phyloP scores from a whole-genome alignment of 2,797 vertebrate species.

The Brotogeris chrysoptera region DNA sequence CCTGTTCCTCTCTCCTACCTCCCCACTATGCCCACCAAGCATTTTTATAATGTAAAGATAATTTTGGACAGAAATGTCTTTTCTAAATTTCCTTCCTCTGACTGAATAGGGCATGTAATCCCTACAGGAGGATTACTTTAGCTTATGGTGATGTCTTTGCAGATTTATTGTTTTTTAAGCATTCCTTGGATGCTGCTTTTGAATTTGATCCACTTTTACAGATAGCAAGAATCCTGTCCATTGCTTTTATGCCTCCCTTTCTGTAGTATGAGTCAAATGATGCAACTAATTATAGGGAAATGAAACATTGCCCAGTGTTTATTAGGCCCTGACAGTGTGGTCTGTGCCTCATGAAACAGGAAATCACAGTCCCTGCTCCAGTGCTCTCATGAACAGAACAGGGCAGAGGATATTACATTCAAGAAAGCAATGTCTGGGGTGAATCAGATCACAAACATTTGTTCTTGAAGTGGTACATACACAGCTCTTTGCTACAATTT shows the following conservation, averaged over 20 bases:
- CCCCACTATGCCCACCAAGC: neutral
- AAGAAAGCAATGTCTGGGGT: neutral
- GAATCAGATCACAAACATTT: neutral
- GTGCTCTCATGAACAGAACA: neutral
- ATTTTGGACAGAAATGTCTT: neutral
- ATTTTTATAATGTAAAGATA: neutral
- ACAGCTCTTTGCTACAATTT: neutral
- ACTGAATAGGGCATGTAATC: neutral
- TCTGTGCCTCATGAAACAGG: conserved; percentile 6
- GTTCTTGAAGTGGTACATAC: neutral
- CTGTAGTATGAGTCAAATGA: neutral
- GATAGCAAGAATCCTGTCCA: neutral
- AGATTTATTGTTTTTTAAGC: neutral
- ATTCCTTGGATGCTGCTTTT: neutral
- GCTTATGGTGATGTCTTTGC: neutral
- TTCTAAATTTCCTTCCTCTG: neutral
- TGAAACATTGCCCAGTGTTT: neutral
- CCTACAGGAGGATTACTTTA: neutral
- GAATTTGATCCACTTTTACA: neutral
- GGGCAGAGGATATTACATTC: neutral
- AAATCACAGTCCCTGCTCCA: conserved; percentile 12
- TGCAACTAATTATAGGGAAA: conserved; percentile 44
- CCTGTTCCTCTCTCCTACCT: neutral
- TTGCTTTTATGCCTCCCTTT: neutral
- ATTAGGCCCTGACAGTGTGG: neutral